Evolutionary conservation across 2,113 vertebrate species (phyloP).

Genomic region (Dasypus novemcinctus): DNA sequence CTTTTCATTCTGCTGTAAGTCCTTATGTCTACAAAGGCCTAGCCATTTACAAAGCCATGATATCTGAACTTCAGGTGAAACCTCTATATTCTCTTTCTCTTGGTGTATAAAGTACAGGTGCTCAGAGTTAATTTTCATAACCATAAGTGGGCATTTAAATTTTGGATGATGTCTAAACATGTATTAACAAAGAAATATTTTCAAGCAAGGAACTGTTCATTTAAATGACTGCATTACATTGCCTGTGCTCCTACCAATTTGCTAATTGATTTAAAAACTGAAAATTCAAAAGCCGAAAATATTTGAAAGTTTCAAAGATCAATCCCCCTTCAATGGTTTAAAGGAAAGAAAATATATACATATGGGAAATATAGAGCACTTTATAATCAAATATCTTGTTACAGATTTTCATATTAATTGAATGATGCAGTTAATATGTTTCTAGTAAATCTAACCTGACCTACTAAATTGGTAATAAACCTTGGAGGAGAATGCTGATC

Average conservation of each 20-base stretch:
- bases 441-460: slow-evolving; percentile 50
- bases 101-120: background rate
- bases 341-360: background rate
- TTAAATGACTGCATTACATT: background rate
- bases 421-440: slow-evolving; percentile 44
- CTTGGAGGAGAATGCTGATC: background rate
- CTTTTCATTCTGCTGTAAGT: background rate
- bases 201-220: background rate
- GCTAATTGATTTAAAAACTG: background rate
- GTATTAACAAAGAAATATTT: background rate
- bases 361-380: background rate
- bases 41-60: background rate
- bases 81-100: background rate
- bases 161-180: slow-evolving; percentile 8
- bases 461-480: slow-evolving; percentile 24
- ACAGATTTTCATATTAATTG: slow-evolving; percentile 61
- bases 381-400: slow-evolving; percentile 44
- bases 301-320: background rate
- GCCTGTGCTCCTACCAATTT: background rate
- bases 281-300: slow-evolving; percentile 14
- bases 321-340: background rate
- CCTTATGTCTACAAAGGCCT: background rate
- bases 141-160: background rate
- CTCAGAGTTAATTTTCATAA: background rate
- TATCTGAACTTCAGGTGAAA: background rate